Evolutionary conservation across 2,888 invertebrate genomes (phyloP), one percentile per base, ranked within the genome.

Genomic region (Coelogynopora nodosa): DNA sequence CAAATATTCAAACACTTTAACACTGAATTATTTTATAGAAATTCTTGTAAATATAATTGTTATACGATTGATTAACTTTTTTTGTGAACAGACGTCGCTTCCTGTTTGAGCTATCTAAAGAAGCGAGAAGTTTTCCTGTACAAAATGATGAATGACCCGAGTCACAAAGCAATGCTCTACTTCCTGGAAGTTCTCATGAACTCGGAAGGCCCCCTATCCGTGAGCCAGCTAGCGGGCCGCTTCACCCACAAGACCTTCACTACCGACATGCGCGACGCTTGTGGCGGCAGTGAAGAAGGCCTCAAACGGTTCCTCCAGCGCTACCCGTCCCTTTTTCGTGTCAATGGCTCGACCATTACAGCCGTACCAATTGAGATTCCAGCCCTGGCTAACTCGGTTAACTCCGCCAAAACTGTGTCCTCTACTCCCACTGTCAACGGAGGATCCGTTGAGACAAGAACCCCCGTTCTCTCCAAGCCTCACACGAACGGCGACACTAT

Each of bases 141-240:
- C 87, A 90, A 88, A 86, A 91, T 91, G 90, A 90, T 91, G 67
- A 92, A 92, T 88, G 92, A 92, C 88, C 91, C 92, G 74, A 91
- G 91, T 84, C 92, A 92, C 89, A 91, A 92, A 87, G 92, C 92
- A 81, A 92, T 99, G 91, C 94, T 99, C 91, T 99, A 99, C 94
- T 99, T 99, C 93, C 95, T 98, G 92, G 99, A 99, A 93, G 95
- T 97, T 91, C 94, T 99, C 90, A 94, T 99, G 94, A 97, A 98
- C 93, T 97, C 97, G 93, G 90, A 90, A 81, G 95, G 96, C 92
- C 96, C 97, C 89, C 94, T 98, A 92, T 97, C 97, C 89, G 94
- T 98, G 90, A 97, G 97, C 92, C 96, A 97, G 89, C 94, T 98
- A 92, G 97, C 97, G 89, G 94, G 98, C 90, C 97, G 98, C 93